phyloP scores from a whole-genome alignment of 1,140 invertebrate species.

The Eubasilissa regina region DNA sequence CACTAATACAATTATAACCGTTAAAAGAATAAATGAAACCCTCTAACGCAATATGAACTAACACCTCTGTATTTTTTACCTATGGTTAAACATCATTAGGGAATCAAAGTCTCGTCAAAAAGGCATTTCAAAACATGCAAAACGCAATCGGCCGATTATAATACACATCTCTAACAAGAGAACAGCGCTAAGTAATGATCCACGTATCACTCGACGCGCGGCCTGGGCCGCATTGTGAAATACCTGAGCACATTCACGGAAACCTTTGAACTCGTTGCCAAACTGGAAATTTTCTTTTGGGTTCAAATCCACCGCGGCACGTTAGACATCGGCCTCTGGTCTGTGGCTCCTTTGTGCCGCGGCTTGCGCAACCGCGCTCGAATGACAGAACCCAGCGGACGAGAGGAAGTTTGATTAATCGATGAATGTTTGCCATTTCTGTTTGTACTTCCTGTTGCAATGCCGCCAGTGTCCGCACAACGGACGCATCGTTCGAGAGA shows the following conservation, averaged over 20 bases:
- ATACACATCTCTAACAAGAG: not conserved
- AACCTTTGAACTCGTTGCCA: conserved; percentile 14
- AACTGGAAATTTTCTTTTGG: not conserved
- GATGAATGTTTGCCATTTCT: conserved; percentile 1
- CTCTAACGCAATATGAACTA: too few species aligned
- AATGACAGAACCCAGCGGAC: not conserved
- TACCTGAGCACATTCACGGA: not conserved
- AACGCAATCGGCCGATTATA: not conserved
- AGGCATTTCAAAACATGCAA: too few species aligned
- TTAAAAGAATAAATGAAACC: too few species aligned
- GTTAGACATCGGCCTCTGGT: not conserved
- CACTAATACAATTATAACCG: too few species aligned
- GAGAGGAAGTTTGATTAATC: conserved; percentile 19
- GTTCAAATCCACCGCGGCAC: conserved; percentile 1
- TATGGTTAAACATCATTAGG: too few species aligned
- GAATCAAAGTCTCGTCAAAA: too few species aligned
- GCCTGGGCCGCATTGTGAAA: not conserved
- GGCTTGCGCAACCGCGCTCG: not conserved
- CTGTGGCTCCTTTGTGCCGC: not conserved
- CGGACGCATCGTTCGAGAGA: not conserved
- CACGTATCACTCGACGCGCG: not conserved
- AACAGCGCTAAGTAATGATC: conserved; percentile 2
- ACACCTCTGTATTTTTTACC: too few species aligned
- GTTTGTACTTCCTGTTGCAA: conserved; percentile 30
- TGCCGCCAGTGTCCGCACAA: conserved; percentile 3